Base-by-base conservation (phyloP, 2,113 vertebrate species). In the Mesoclemmys tuberculata region DNA sequence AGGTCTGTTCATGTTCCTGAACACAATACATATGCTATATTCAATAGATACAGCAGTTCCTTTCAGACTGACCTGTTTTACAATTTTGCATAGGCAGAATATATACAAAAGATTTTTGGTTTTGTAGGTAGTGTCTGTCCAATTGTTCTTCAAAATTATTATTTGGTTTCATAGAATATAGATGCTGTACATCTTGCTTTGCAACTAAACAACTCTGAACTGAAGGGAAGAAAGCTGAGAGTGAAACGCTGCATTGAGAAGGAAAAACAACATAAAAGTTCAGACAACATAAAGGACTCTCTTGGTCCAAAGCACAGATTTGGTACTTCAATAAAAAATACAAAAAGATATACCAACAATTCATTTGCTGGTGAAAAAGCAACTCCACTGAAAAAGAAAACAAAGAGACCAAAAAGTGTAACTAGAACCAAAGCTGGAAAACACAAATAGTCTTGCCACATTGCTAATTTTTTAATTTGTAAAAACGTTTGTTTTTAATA, bases 181-280 rank as follows among this genome's bases (percentile, higher is more conserved):
- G 99, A 99, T 92, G 98, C 99, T 1, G 99, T 99, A 29, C 98
- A 99, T 93, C 98, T 99, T 87, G 99, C 99, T 10, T 91, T 99
- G 96, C 98, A 99, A n/a, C 98, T 99, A 93, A 98, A 99, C 29
- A 97, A 98, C 79, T 98, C 98, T 2, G 96, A 98, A 83, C 97
- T 99, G 85, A 97, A 98, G 97, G 98, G 99, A 84, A 98, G 99
- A 81, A 97, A 98, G 80, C 85, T 99, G 27, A 96, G 99, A 82
- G 99, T 99, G 84, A 98, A 98, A 93, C 98, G 97, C 24, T 98
- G 98, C 0, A 79, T 97, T 5, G 98, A 98, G 91, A 98, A 98
- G 91, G 98, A 95, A 80, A 98, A 98, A 61, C 92, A 97, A 21
- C 93, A 77, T 82, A 90, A 96, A 22, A 48, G 31, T 29, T 56